Percentiles rank a stretch among this genome's conserved stretches.
Evolutionary conservation across 2,888 invertebrate genomes (phyloP).

Genomic region (Drosophila cyrtoloma): DNA sequence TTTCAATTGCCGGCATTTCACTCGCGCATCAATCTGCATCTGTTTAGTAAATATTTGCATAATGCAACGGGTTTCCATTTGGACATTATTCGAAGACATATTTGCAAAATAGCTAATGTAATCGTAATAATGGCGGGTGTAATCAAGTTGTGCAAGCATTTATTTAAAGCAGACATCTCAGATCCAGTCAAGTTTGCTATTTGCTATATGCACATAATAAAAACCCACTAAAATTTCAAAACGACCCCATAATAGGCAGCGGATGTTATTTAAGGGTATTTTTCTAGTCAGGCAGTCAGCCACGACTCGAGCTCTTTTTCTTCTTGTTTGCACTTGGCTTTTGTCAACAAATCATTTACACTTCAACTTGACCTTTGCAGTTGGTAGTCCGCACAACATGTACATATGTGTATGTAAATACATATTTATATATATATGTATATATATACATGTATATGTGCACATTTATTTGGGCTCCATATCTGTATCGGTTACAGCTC

Average conservation of each 20-base stretch:
- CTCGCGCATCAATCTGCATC: slow-evolving; percentile 3
- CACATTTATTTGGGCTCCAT: slow-evolving; percentile 23
- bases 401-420: slow-evolving; percentile 6
- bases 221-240: background rate
- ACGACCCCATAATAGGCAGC: background rate
- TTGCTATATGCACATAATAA: background rate
- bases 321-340: slow-evolving; percentile 41
- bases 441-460: background rate
- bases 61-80: slow-evolving; percentile 26
- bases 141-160: background rate
- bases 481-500: slow-evolving; percentile 54
- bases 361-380: slow-evolving; percentile 68
- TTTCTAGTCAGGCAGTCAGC: background rate
- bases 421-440: slow-evolving; percentile 1
- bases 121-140: background rate
- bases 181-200: background rate
- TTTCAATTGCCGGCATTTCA: slow-evolving; percentile 18
- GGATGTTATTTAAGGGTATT: background rate
- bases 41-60: background rate
- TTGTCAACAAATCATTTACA: slow-evolving; percentile 55
- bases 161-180: background rate
- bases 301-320: background rate
- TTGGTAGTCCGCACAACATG: background rate
- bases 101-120: background rate
- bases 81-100: slow-evolving; percentile 1